Conservation (phyloP, 2,113 vertebrate species). For the Dromiciops gliroides region DNA sequence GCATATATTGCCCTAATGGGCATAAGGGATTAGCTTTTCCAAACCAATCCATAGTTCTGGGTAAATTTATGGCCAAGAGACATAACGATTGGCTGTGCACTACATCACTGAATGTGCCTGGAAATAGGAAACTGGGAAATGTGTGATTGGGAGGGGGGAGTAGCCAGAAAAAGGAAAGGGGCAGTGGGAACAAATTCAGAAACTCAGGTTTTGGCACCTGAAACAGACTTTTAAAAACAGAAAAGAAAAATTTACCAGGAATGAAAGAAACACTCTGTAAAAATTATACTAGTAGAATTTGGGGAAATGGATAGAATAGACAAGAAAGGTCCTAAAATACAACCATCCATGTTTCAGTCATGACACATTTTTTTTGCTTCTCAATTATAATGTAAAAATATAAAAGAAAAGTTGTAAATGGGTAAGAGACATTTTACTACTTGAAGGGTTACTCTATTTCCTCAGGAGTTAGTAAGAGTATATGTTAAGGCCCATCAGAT, state of each 20-base stretch:
- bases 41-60: conserved; percentile 13
- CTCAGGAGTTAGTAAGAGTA: neutral
- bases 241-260: neutral
- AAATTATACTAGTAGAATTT: neutral
- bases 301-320: neutral
- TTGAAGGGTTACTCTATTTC: conserved; percentile 12
- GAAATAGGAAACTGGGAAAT: neutral
- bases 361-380: neutral
- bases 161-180: neutral
- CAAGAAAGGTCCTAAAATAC: neutral
- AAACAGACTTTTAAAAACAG: neutral
- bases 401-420: neutral
- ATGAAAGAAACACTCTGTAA: conserved; percentile 13
- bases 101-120: neutral
- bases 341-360: neutral
- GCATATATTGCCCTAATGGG: neutral
- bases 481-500: neutral
- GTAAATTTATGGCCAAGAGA: conserved; percentile 28
- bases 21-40: neutral
- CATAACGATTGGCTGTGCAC: neutral
- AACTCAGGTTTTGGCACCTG: neutral
- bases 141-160: neutral
- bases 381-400: neutral
- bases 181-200: neutral
- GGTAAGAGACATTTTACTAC: neutral